Evolutionary conservation across 2,113 vertebrate species (phyloP), one percentile per base, ranked within the genome.

Genomic region (Neolamprologus ventralis): DNA sequence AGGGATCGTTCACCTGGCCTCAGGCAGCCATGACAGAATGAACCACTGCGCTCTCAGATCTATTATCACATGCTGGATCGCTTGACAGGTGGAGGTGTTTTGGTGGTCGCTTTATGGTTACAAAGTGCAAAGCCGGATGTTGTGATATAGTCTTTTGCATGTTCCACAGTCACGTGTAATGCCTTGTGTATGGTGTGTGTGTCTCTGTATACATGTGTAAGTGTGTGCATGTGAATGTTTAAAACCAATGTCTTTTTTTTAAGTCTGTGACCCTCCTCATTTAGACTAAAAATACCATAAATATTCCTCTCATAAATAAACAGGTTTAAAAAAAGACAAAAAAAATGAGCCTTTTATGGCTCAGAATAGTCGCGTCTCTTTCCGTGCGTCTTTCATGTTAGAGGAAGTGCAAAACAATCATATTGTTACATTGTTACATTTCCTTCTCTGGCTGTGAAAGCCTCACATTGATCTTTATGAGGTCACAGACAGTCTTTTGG

Each of bases 361-460:
- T 91, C 68, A 95, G 95, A 97, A 97, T 97, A 97, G 93, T 90
- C 23, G 5, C 63, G 88, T 88, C 86, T 93, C 91, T 93, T 91
- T 93, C 93, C 87, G 89, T 28, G 79, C 83, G 65, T 91, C 96
- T 97, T 97, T 97, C 96, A 97, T 97, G 96, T 97, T 78, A 80
- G 87, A 96, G 95, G 96, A 96, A 97, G 96, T 91, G 75, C 92
- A 88, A 93, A 96, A 96, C 96, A 97, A 96, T 96, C 93, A 95
- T 96, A 96, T 97, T 97, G 96, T 97, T 97, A 90, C 96, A 96
- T 97, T 97, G 96, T 97, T 96, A 96, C 96, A 96, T 96, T 96
- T 97, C 96, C 96, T 94, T 82, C 68, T 92, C 95, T 94, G 17
- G 92, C 95, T 96, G 93, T 95, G 96, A 96, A 96, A 95, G 93